phyloP scores from a whole-genome alignment of 2,888 invertebrate genomes.

The Pachydiplax longipennis region DNA sequence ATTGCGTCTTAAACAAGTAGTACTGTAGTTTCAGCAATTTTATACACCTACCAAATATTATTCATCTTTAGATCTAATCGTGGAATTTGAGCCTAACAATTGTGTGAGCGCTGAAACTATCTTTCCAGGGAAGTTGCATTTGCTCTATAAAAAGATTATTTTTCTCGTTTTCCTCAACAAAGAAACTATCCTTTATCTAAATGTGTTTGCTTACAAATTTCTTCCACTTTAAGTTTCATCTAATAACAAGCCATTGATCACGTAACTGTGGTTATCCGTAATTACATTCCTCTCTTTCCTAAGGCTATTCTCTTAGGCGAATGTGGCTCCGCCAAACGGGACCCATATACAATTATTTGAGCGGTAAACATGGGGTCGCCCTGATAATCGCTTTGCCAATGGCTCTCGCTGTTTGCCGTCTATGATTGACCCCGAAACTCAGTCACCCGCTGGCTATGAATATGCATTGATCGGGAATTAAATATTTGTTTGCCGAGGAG shows the following conservation, averaged over 20 bases:
- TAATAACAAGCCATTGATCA: not conserved
- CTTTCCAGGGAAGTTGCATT: no score
- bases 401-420: not conserved
- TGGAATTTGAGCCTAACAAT: no score
- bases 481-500: constrained; percentile 3
- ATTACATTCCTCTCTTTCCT: not conserved
- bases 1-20: no score
- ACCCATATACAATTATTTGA: constrained; percentile 21
- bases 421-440: constrained; percentile 26
- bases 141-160: no score
- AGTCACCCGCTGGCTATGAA: constrained; percentile 21
- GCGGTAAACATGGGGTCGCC: not conserved
- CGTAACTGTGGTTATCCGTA: not conserved
- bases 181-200: no score
- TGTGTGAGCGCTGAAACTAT: no score
- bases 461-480: constrained; percentile 7
- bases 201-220: no score
- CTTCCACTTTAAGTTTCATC: no score
- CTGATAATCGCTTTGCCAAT: constrained; percentile 31
- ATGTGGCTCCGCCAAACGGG: not conserved
- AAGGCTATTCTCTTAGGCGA: not conserved
- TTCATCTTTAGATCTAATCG: no score
- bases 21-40: no score
- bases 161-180: no score
- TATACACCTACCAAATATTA: no score